Evolutionary conservation across 2,113 vertebrate genomes (phyloP), one percentile per base, ranked within the genome.

Genomic region (Uria lomvia): DNA sequence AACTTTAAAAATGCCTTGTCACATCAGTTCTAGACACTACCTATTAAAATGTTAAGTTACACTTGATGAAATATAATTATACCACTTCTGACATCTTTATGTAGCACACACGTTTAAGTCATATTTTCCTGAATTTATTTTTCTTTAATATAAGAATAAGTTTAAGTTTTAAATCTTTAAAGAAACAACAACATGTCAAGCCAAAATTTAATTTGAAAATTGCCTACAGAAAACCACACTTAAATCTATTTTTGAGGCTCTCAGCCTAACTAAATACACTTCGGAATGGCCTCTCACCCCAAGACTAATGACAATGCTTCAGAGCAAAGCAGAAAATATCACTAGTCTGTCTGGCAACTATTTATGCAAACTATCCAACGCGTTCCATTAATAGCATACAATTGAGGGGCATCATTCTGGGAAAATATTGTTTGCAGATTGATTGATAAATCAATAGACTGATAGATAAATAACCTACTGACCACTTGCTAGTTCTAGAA

Each of bases 41-140:
- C 66, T 88, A 97, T 96, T 97, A 97, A 98, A 97, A 97, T 52
- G 76, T 88, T 95, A 96, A 96, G 59, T 86, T 96, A 96, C 71
- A 96, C 94, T 96, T 96, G 87, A 96, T 94, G 71, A 97, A 97
- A 96, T 91, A 62, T 94, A 97, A 97, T 97, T 97, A 95, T 86
- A 98, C 89, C 60, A 96, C 56, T 95, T 95, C 72, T 96, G 92
- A 96, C 66, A 97, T 97, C 95, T 96, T 96, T 95, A 97, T 79
- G 94, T 91, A 97, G 87, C 53, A 90, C 74, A 96, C 63, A 93
- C 72, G 47, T 96, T 96, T 94, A 87, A 91, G 90, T 95, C 79
- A 82, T 97, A 93, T 94, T 96, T 96, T 94, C 34, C 65, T 85
- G 43, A 73, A 97, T 95, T 97, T 95, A 91, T 89, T 97, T 96